Percentiles rank a stretch among this genome's conserved stretches.
Conservation (phyloP, 2,888 invertebrate species). For the Limnephilus rhombicus region DNA sequence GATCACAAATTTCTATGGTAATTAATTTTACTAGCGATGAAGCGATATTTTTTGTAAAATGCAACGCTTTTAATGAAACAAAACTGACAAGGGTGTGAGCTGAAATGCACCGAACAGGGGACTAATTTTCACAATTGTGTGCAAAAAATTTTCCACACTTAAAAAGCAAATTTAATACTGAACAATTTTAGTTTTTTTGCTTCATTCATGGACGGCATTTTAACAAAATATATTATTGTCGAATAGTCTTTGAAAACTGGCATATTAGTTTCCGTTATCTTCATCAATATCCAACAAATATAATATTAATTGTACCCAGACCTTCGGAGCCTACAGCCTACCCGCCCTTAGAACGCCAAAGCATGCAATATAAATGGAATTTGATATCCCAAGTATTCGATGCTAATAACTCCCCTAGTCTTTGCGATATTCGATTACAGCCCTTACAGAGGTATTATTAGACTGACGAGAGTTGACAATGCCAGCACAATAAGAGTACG, state of each 20-base stretch:
- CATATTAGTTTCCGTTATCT: not conserved
- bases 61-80: not conserved
- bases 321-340: not conserved
- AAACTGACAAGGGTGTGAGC: not conserved
- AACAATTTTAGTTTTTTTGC: not conserved
- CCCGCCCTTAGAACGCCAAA: slow-evolving; percentile 6
- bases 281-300: not conserved
- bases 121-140: not conserved
- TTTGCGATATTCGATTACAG: slow-evolving; percentile 40
- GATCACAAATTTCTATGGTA: not conserved
- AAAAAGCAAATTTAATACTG: not conserved
- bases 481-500: not conserved
- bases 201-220: not conserved
- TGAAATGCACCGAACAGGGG: not conserved
- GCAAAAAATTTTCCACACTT: not conserved
- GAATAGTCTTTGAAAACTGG: not conserved
- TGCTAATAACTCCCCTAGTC: slow-evolving; percentile 37
- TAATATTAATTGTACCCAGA: not conserved
- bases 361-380: slow-evolving; percentile 49
- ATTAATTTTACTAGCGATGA: not conserved
- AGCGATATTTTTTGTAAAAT: not conserved
- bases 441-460: slow-evolving; percentile 29
- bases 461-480: not conserved
- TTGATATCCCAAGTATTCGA: slow-evolving; percentile 35
- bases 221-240: not conserved